Conservation (phyloP, 2,113 vertebrate genomes). For the Pollachius pollachius region DNA sequence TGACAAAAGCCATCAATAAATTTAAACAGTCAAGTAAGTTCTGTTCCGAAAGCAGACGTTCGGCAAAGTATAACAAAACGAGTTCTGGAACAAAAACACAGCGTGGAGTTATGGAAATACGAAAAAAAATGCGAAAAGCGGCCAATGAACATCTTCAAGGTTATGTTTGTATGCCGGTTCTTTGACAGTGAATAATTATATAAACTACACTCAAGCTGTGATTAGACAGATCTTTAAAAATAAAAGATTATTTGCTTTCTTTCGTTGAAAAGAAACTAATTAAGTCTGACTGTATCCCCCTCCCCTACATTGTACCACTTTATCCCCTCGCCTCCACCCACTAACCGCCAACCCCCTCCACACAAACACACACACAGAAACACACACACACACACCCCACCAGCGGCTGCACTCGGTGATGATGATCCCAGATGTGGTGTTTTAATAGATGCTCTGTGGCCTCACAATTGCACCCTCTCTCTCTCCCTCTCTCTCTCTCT, state of each 20-base stretch:
- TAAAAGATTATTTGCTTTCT: too few relatives aligned
- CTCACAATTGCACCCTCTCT: constrained; percentile 46
- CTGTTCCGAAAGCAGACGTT: constrained; percentile 12
- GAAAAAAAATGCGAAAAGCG: neutral
- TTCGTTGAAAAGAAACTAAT: too few relatives aligned
- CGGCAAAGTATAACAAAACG: neutral
- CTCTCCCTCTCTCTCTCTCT: constrained; percentile 8
- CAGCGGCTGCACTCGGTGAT: constrained; percentile 29
- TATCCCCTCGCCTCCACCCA: constrained; percentile 26
- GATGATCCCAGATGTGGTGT: constrained; percentile 64
- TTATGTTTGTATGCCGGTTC: too few relatives aligned
- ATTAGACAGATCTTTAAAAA: too few relatives aligned
- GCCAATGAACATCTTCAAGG: neutral
- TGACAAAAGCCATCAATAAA: constrained; percentile 12
- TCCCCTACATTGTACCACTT: constrained; percentile 22
- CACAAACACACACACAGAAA: too few relatives aligned
- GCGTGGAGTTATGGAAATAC: too few relatives aligned
- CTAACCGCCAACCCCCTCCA: constrained; percentile 26
- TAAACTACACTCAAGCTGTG: too few relatives aligned
- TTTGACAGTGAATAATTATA: too few relatives aligned
- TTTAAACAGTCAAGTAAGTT: neutral
- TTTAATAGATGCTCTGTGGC: constrained; percentile 59
- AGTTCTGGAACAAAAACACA: too few relatives aligned
- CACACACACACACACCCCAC: constrained; percentile 12
- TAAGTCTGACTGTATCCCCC: too few relatives aligned